phyloP scores from a whole-genome alignment of 2,797 vertebrate species.

The Sternotherus odoratus region DNA sequence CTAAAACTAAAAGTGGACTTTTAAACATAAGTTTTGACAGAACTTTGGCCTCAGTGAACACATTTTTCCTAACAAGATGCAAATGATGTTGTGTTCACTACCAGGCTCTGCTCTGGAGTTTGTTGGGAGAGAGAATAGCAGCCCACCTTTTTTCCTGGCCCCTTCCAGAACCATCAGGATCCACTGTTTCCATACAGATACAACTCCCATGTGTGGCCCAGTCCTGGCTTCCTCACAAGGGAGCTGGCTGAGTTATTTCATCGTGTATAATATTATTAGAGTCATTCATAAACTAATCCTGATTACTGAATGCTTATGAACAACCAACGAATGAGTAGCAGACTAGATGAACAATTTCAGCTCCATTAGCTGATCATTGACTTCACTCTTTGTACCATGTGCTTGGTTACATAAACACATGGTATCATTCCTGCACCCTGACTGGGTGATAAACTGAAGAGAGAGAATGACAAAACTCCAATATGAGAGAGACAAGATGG shows the following conservation, averaged over 20 bases:
- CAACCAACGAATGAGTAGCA: too few relatives aligned
- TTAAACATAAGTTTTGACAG: conserved; percentile 32
- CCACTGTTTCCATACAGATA: neutral
- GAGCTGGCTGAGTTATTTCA: neutral
- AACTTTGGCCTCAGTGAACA: conserved; percentile 13
- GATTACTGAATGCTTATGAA: neutral
- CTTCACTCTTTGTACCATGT: neutral
- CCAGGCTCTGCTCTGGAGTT: neutral
- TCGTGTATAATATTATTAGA: neutral
- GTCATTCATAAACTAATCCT: neutral
- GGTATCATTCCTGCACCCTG: neutral
- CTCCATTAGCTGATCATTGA: rapidly evolving
- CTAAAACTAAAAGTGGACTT: conserved; percentile 31
- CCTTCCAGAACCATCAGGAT: neutral
- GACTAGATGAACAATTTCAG: neutral
- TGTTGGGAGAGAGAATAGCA: neutral
- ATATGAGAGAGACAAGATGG: neutral
- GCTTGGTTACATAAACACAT: neutral
- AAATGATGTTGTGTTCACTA: neutral
- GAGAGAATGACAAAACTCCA: neutral
- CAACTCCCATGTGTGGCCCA: neutral
- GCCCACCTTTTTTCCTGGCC: neutral
- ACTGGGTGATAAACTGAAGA: neutral
- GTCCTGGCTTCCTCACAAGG: neutral
- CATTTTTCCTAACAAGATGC: conserved; percentile 34